Base-by-base conservation (phyloP, 2,113 vertebrate genomes). In the Chunga burmeisteri region DNA sequence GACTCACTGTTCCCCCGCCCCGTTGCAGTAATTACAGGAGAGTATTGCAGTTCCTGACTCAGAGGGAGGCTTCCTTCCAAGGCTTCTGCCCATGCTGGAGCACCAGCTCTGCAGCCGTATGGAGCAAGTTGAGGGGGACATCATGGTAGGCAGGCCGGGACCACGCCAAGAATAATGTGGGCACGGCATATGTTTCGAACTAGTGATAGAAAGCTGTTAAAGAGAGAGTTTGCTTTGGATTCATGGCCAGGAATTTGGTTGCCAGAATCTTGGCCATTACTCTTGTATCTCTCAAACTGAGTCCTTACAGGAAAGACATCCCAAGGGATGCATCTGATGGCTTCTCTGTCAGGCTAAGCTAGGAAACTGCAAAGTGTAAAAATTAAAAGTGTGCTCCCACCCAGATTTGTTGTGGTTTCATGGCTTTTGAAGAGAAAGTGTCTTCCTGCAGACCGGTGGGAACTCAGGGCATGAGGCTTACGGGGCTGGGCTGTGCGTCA, bases 31-130 rank as follows among this genome's bases (percentile, higher is more conserved):
- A 93, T 95, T 94, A 84, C 44, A 81, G 80, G 63, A 74, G 44
- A 83, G 79, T 40, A 9, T 89, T 96, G 78, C 56, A 92, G 49
- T 81, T 58, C 52, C 82, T 96, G 97, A 89, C 86, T 96, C 92
- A 80, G 93, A 83, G 55, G 55, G 77, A 90, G n/a, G 56, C 27
- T 86, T 94, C 44, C 42, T 94, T 92, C 74, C 81, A 29, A 34
- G 79, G 63, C 74, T 94, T 82, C 68, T 81, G 82, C 40, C 56
- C 27, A 0, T 66, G 66, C 53, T 75, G 77, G 30, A 70, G 36
- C 82, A 89, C 70, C 53, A 61, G 66, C 71, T 94, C 50, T 87
- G 83, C 36, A 73, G 10, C 53, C 5, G 2, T 52, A 12, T 9
- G 26, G 58, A 89, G 71, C 3, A 70, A 87, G 73, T 44, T 68